Percentiles rank a stretch among this genome's conserved stretches.
Evolutionary conservation across 2,113 vertebrate genomes (phyloP).

Genomic region (crab-eating macaque (Macaca fascicularis)): T2T-MFA8v1.1 NC_088387.1:121648001-121648500

Average conservation of each 20-base stretch:
- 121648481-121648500: slow-evolving; percentile 12
- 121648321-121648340: accelerated
- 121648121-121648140: neutral
- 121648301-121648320: neutral
- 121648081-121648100: too few relatives aligned
- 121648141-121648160: neutral
- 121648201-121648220: neutral
- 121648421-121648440: neutral
- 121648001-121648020: neutral
- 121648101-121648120: accelerated
- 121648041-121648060: neutral
- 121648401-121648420: neutral
- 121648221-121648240: neutral
- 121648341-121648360: neutral
- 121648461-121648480: slow-evolving; percentile 22
- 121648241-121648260: neutral
- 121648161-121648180: neutral
- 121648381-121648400: neutral
- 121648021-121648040: accelerated
- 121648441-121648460: neutral
- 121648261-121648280: neutral
- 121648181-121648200: neutral
- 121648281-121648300: neutral
- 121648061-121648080: accelerated
- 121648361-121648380: neutral